phyloP scores from a whole-genome alignment of 2,113 vertebrate genomes.

The Panthera tigris region DNA sequence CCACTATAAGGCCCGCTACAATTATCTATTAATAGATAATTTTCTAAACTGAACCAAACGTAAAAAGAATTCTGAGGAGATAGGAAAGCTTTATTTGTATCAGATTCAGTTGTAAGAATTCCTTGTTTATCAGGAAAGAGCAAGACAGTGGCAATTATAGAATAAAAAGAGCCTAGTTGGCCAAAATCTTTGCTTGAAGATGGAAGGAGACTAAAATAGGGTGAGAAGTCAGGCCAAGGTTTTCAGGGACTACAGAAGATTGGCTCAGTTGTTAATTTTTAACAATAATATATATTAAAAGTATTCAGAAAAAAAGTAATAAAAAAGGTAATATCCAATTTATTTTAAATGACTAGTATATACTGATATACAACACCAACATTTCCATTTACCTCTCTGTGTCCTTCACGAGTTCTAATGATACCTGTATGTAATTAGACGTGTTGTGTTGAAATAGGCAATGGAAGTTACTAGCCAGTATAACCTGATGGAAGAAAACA shows the following conservation, averaged over 20 bases:
- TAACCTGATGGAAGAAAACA: not conserved
- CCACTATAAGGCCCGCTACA: not conserved
- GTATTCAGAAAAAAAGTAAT: not conserved
- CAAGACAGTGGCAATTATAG: not conserved
- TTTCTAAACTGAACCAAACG: not conserved
- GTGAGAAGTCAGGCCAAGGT: not conserved
- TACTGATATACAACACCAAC: not conserved
- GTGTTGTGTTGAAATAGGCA: not conserved
- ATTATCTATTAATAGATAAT: not conserved
- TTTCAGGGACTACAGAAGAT: not conserved
- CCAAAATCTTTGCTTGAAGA: not conserved
- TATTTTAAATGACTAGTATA: not conserved
- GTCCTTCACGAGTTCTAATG: not conserved
- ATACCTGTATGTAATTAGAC: not conserved
- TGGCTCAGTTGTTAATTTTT: not conserved
- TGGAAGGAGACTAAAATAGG: not conserved
- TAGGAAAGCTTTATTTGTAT: not conserved
- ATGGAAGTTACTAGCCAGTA: not conserved
- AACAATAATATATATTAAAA: not conserved
- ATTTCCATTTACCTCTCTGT: not conserved
- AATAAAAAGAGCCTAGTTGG: not conserved
- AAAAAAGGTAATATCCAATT: not conserved
- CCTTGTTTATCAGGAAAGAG: not conserved
- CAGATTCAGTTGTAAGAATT: not conserved
- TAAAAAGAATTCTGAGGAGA: not conserved